A percentile compares a stretch with the other conserved stretches of the same genome.
Evolutionary conservation across 2,113 vertebrate species (phyloP).

Genomic region (Corapipo altera): DNA sequence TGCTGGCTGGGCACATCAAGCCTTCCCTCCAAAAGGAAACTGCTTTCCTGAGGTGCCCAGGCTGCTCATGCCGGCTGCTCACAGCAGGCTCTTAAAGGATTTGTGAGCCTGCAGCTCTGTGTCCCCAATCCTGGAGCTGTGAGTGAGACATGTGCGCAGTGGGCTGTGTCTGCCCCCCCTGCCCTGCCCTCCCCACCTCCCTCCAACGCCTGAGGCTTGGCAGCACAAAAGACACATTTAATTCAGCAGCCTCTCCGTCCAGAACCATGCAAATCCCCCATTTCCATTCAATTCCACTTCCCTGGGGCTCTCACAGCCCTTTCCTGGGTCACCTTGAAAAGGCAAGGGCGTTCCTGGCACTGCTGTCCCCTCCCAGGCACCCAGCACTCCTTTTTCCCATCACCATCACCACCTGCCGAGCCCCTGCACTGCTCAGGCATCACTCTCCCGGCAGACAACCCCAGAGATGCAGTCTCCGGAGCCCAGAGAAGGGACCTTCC

Average conservation of each 20-base stretch:
- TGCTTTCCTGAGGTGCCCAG: background rate
- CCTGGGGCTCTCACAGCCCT: background rate
- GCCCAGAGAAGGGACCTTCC: background rate
- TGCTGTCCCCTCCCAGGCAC: no score
- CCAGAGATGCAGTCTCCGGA: background rate
- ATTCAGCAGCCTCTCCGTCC: background rate
- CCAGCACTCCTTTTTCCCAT: background rate
- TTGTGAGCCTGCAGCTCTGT: slow-evolving; percentile 7
- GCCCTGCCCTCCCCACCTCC: background rate
- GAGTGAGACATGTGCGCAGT: background rate
- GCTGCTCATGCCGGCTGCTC: background rate
- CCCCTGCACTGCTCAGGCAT: background rate
- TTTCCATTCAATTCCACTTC: background rate
- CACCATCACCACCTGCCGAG: background rate
- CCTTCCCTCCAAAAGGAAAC: background rate
- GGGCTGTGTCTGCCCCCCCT: background rate
- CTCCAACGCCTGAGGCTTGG: background rate
- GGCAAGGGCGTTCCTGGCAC: background rate
- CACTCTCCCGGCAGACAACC: background rate
- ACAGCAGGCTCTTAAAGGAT: slow-evolving; percentile 18
- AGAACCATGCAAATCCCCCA: background rate
- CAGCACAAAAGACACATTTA: background rate
- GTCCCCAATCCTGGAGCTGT: background rate
- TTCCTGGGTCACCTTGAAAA: slow-evolving; percentile 20
- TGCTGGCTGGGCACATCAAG: background rate